Base-by-base conservation (phyloP, 2,797 vertebrate genomes). In the Falco rusticolus region DNA sequence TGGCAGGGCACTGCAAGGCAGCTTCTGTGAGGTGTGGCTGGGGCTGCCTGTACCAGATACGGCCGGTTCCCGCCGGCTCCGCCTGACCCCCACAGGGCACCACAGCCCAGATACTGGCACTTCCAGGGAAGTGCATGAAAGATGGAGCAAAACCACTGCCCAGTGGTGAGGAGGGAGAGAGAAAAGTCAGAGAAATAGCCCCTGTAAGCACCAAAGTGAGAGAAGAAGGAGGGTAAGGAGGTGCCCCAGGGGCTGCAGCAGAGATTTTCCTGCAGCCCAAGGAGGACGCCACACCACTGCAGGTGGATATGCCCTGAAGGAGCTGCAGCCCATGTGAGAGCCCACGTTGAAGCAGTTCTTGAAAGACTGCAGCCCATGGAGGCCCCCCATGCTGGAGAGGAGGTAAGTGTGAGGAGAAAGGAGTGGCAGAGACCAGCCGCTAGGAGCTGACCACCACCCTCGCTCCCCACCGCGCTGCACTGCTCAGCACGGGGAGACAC, bases 21-120 rank as follows among this genome's bases (percentile, higher is more conserved):
- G 39, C 39, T 41, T 41, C 26, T 21, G 31, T 16, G 61, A 77
- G 28, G n/a, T 57, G 31, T 19, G 10, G 25, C 14, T 1, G 0
- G 26, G 33, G 33, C n/a, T 48, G 60, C 75, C 70, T 18, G 0
- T 11, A 22, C 39, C 11, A 0, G 39, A 33, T 48, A 82, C 57
- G 21, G 33, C 34, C 5, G 0, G 39, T 13, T 48, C 43, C 65
- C 48, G 24, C 9, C 2, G 1, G 22, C 6, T 34, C 34, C 41
- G 21, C 10, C 12, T 1, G 0, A 48, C 8, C 21, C 29, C 9
- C 0, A 1, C 20, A 80, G 11, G 59, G 18, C 45, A 66, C 2
- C 2, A 6, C 33, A 17, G 37, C 7, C 50, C 26, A 11, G 6
- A 2, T 9, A 22, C 13, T 1, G 14, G 20, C 8, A 3, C 9